Conservation (phyloP, 1,140 invertebrate genomes). For the Drosophila athabasca region DNA sequence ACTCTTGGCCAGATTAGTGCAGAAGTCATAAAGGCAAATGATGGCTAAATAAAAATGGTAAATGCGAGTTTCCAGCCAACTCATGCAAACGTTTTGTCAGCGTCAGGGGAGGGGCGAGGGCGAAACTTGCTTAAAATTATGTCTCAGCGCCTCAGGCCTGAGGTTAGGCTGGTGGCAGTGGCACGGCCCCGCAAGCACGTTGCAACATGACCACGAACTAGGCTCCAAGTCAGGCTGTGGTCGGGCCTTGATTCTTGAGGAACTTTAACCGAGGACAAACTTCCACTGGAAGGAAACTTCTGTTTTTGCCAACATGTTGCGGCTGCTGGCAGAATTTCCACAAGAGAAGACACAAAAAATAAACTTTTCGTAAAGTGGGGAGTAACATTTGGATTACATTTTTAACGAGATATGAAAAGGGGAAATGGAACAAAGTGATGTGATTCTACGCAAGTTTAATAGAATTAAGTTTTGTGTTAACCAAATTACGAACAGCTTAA, state of each 20-base stretch:
- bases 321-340: conserved; percentile 37
- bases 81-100: conserved; percentile 35
- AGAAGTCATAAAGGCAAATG: conserved; percentile 47
- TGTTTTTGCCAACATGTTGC: conserved; percentile 45
- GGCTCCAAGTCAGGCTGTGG: conserved; percentile 27
- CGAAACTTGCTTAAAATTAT: conserved; percentile 26
- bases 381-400: conserved; percentile 19
- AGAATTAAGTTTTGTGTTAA: no score
- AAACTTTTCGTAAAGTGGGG: conserved; percentile 23
- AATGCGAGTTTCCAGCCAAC: conserved; percentile 38
- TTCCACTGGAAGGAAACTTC: conserved; percentile 38
- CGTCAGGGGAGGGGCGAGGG: conserved; percentile 2
- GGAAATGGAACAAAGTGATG: neutral
- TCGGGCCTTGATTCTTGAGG: neutral
- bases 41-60: conserved; percentile 53
- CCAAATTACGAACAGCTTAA: no score
- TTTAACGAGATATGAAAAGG: neutral
- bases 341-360: neutral
- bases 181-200: conserved; percentile 11
- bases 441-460: no score
- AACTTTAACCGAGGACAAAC: conserved; percentile 30
- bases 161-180: neutral
- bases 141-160: conserved; percentile 10
- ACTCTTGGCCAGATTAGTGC: conserved; percentile 40
- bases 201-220: conserved; percentile 24